Evolutionary conservation across 2,797 vertebrate genomes (phyloP), one percentile per base, ranked within the genome.

Genomic region (Galaxias olidus): DNA sequence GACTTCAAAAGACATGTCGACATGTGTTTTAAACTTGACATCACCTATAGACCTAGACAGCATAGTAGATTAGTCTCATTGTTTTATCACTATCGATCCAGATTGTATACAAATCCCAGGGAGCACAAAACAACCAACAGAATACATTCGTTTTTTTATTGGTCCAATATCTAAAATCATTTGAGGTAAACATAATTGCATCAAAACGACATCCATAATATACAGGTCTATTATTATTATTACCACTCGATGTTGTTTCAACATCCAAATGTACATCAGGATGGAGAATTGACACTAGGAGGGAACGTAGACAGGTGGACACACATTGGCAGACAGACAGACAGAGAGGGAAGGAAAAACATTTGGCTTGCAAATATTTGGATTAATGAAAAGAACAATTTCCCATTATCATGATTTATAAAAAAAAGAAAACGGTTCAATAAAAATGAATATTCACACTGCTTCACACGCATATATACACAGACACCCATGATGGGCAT

Each of bases 171-270:
- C 71, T 73, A 81, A 88, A 82, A 71, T 76, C 45, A 80, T 74
- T 84, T 84, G 82, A 86, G 84, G 83, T 90, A 88, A 90, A 90
- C 79, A 86, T 82, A 84, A 81, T 84, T 84, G 85, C 86, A 84
- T 90, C 80, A 87, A 90, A 90, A 90, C 84, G 60, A 84, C 87
- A 89, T 80, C 83, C 82, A 86, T 30, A 30, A 30, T 89, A 80
- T 89, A 88, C 77, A 86, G 75, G 82, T 77, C 82, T 81, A 72
- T 82, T 82, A 86, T 83, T 81, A 72, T 82, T 82, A 86, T 85
- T 81, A 79, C 82, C 81, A 81, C 75, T 77, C 76, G 75, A 83
- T 83, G 76, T 84, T 84, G 83, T 85, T 57, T 64, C 18, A 74
- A 86, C 88, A 88, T 76, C 79, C 78, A 86, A 83, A 86, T 85